Evolutionary conservation across 1,140 invertebrate genomes (phyloP).

Genomic region (Lanistes nyassanus): DNA sequence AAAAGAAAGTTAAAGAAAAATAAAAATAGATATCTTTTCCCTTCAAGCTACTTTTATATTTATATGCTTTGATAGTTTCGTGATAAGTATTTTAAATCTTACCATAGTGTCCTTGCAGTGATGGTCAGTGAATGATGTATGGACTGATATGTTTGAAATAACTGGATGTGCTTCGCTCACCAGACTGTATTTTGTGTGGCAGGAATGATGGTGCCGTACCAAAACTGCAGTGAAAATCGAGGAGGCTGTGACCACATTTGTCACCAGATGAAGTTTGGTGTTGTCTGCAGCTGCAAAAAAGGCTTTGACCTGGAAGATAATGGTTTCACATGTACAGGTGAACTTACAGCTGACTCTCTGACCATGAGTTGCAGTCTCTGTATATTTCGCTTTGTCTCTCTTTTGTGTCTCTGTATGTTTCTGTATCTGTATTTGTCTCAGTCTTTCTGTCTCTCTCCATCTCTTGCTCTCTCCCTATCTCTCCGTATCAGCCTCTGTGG

Average conservation of each 20-base stretch:
- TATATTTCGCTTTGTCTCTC: too few relatives aligned
- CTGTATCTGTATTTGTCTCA: too few relatives aligned
- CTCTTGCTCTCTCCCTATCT: too few relatives aligned
- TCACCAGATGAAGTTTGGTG: slow-evolving; percentile 17
- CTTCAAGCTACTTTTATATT: not conserved
- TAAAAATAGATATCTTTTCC: too few relatives aligned
- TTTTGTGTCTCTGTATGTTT: too few relatives aligned
- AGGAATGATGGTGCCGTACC: not conserved
- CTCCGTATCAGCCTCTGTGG: not conserved
- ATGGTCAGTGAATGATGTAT: not conserved
- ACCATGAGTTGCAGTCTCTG: too few relatives aligned
- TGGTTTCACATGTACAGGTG: slow-evolving; percentile 36
- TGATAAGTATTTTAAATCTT: not conserved
- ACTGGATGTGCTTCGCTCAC: not conserved
- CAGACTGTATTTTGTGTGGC: not conserved
- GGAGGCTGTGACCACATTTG: slow-evolving; percentile 43
- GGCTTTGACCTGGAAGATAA: slow-evolving; percentile 41
- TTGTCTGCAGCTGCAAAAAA: slow-evolving; percentile 45
- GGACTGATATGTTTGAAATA: not conserved
- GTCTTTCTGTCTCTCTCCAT: too few relatives aligned
- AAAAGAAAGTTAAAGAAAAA: too few relatives aligned
- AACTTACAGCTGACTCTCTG: too few relatives aligned
- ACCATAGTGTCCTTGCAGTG: too few relatives aligned
- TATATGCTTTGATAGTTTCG: not conserved
- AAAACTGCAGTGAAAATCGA: slow-evolving; percentile 19